A percentile compares a stretch with the other conserved stretches of the same genome.
phyloP scores from a whole-genome alignment of 2,113 vertebrate genomes.

The Cariama cristata region DNA sequence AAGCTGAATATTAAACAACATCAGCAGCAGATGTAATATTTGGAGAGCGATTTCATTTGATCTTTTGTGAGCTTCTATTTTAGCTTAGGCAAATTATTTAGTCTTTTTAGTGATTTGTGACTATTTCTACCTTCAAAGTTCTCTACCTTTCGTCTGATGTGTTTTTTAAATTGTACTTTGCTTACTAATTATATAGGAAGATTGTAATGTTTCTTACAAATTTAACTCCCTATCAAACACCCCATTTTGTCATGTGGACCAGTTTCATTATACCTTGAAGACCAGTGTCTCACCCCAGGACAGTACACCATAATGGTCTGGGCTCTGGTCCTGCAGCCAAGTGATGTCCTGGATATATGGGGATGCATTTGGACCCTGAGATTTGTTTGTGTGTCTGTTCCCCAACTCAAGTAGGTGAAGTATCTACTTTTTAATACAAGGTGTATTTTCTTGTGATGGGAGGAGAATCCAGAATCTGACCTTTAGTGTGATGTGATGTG shows the following conservation, averaged over 20 bases:
- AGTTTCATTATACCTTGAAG: not conserved
- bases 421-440: not conserved
- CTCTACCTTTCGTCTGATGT: not conserved
- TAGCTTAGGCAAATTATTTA: not conserved
- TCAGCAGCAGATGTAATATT: not conserved
- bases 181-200: not conserved
- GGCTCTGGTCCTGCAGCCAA: not conserved
- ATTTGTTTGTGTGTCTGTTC: not conserved
- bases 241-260: fast-evolving
- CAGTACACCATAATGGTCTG: fast-evolving
- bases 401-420: fast-evolving
- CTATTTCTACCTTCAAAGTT: not conserved
- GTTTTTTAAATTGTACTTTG: not conserved
- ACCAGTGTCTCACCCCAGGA: not conserved
- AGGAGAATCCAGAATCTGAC: not conserved
- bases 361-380: not conserved
- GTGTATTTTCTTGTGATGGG: not conserved
- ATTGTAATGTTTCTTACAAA: no score
- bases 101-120: not conserved
- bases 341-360: fast-evolving
- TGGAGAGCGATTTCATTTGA: not conserved
- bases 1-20: not conserved
- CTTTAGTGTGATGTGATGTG: not conserved
- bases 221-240: not conserved
- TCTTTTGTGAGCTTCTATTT: slow-evolving; percentile 4